Evolutionary conservation across 2,888 invertebrate genomes (phyloP).

Genomic region (Chymomyza procnemis): DNA sequence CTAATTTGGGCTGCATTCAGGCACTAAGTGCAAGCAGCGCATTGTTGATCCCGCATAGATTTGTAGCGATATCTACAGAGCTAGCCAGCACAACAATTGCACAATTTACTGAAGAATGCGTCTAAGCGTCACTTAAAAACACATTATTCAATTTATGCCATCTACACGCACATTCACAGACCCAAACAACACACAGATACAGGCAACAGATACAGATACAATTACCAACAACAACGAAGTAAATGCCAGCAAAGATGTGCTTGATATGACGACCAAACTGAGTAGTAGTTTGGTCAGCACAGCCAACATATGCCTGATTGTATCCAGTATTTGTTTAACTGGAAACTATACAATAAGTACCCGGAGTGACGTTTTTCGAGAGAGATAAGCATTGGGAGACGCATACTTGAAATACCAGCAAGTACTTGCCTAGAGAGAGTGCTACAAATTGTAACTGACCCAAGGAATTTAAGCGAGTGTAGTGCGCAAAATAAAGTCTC

Average conservation of each 20-base stretch:
- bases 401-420: neutral
- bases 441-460: neutral
- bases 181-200: neutral
- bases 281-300: neutral
- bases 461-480: neutral
- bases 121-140: conserved; percentile 75
- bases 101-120: conserved; percentile 73
- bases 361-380: neutral
- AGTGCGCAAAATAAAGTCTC: neutral
- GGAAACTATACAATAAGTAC: neutral
- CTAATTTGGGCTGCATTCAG: conserved; percentile 37
- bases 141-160: conserved; percentile 71
- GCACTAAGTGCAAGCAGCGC: neutral
- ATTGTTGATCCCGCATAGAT: conserved; percentile 33
- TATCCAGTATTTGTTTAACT: neutral
- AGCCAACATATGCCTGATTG: neutral
- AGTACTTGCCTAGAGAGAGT: neutral
- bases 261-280: neutral
- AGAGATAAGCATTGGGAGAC: neutral
- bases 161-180: neutral
- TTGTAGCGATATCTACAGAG: neutral
- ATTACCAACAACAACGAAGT: neutral
- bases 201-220: neutral
- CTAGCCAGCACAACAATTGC: conserved; percentile 54
- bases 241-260: conserved; percentile 1